phyloP scores from a whole-genome alignment of 2,797 vertebrate genomes.

The Xerus rutilus region DNA sequence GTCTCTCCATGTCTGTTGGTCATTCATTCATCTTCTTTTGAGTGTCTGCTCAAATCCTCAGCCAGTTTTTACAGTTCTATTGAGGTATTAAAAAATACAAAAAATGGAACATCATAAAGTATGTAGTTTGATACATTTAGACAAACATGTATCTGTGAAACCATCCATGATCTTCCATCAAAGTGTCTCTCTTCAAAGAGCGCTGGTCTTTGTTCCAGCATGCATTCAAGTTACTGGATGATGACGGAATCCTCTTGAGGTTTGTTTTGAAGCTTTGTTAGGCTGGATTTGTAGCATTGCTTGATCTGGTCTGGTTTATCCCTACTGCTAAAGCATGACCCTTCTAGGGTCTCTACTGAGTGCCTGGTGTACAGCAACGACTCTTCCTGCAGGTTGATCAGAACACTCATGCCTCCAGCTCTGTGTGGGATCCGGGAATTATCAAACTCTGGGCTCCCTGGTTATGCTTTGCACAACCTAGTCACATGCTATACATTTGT shows the following conservation, averaged over 20 bases:
- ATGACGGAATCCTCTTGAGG: not conserved
- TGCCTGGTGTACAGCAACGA: not conserved
- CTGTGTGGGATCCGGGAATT: not conserved
- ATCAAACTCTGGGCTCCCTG: not conserved
- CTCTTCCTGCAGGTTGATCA: not conserved
- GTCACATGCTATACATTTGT: not conserved
- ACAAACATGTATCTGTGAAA: not conserved
- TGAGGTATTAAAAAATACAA: not conserved
- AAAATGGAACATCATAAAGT: not conserved
- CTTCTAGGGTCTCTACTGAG: not conserved
- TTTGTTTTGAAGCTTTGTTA: not conserved
- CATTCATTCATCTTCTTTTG: not conserved
- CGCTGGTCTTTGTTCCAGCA: not conserved
- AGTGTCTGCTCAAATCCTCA: not conserved
- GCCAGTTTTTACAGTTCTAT: not conserved
- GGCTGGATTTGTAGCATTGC: not conserved
- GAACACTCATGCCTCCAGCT: not conserved
- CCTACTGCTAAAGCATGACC: not conserved
- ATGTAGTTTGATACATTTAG: not conserved
- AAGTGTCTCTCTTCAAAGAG: not conserved
- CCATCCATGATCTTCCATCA: not conserved
- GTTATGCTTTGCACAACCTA: not conserved
- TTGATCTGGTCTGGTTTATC: not conserved
- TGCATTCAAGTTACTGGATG: not conserved
- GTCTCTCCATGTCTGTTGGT: not conserved